These are phyloP conservation scores for Platysternon megacephalum DNA, from an alignment of 2,113 vertebrate species.

Conservation along the genomic window DNA sequence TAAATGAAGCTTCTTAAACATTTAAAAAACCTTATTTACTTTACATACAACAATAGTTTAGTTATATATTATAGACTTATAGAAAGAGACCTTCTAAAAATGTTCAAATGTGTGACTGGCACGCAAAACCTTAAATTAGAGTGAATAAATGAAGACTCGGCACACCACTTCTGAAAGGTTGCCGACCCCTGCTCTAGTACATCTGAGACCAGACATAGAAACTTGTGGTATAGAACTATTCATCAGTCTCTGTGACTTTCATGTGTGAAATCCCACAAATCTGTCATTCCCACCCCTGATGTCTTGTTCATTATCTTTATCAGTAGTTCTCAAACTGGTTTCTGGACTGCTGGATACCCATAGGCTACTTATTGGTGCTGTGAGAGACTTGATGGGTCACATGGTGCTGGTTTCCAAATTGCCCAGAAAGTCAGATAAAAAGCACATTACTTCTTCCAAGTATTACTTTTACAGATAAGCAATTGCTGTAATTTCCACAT, in stretches of 20 bases:
- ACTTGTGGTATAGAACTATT: background rate
- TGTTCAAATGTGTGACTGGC: too few species aligned
- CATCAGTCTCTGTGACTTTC: background rate
- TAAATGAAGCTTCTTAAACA: too few species aligned
- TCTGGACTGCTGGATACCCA: background rate
- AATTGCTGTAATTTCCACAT: background rate
- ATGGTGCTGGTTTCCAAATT: background rate
- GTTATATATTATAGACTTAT: too few species aligned
- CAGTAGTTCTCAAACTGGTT: background rate
- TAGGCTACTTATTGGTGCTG: background rate
- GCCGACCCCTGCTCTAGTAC: too few species aligned
- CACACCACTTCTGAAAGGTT: too few species aligned
- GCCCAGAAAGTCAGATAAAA: background rate
- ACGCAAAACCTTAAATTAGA: too few species aligned
- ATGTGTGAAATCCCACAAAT: background rate
- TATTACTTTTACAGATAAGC: rapidly evolving
- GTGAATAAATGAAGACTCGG: too few species aligned
- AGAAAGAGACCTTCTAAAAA: too few species aligned
- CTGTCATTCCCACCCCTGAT: background rate
- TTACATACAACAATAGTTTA: too few species aligned
- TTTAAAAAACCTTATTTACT: too few species aligned
- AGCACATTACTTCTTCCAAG: rapidly evolving
- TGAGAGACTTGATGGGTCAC: background rate
- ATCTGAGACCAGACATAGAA: background rate
- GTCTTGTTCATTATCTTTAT: background rate